Conservation (phyloP, 2,113 vertebrate species). For the Plecotus auritus region DNA sequence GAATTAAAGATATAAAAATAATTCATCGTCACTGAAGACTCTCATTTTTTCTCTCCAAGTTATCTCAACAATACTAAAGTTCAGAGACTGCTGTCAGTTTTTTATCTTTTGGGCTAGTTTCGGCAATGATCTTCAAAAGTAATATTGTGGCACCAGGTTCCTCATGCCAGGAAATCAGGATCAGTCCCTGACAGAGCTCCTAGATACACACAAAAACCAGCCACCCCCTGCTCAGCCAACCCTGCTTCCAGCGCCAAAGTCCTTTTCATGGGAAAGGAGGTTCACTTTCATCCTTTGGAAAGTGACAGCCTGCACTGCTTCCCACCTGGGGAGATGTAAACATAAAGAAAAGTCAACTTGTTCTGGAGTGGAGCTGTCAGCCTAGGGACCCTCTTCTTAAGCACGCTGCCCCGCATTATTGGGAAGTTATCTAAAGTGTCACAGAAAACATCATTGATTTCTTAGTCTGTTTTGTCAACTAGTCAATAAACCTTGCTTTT, state of each 20-base stretch:
- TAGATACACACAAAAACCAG: background rate
- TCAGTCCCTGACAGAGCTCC: background rate
- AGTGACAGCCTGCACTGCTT: conserved; percentile 42
- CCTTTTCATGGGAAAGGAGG: background rate
- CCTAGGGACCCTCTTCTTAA: conserved; percentile 66
- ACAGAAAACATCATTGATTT: conserved; percentile 81
- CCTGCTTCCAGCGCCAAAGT: background rate
- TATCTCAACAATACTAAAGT: background rate
- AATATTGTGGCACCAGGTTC: background rate
- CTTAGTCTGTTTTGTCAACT: conserved; percentile 80
- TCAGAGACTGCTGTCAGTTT: background rate
- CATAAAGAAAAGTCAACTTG: conserved; percentile 68
- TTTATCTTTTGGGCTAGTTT: background rate
- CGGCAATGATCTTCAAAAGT: conserved; percentile 29
- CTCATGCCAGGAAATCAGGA: background rate
- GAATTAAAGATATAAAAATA: background rate
- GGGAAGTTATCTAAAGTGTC: conserved; percentile 80
- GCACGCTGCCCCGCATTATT: conserved; percentile 58
- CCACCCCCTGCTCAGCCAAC: background rate
- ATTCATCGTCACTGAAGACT: background rate
- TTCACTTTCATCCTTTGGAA: conserved; percentile 65
- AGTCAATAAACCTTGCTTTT: conserved; percentile 78
- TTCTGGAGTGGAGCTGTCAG: conserved; percentile 71
- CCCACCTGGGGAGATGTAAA: conserved; percentile 63
- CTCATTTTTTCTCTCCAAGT: background rate